Conservation (phyloP, 2,113 vertebrate genomes). For the Tricholaema leucomelas region DNA sequence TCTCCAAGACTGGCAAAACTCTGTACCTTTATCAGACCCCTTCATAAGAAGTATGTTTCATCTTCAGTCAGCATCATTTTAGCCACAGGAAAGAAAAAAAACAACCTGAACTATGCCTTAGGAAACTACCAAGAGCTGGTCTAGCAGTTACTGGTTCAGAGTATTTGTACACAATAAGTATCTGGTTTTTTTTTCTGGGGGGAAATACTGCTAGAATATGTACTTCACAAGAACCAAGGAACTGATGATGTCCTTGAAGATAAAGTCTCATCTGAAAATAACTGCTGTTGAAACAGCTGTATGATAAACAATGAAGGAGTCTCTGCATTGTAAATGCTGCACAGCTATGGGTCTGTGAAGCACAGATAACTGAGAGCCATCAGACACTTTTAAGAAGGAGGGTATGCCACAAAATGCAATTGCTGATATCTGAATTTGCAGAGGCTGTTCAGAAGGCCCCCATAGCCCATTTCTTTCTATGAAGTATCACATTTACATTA, state of each 20-base stretch:
- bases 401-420: background rate
- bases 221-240: background rate
- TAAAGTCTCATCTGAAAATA: constrained; percentile 8
- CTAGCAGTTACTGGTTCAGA: background rate
- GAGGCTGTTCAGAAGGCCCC: background rate
- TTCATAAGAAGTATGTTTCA: background rate
- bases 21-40: background rate
- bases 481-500: background rate
- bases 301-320: background rate
- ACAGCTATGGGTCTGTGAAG: background rate
- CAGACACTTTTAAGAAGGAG: background rate
- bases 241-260: background rate
- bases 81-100: background rate
- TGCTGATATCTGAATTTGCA: background rate
- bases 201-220: background rate
- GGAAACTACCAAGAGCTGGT: background rate
- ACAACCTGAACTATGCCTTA: background rate
- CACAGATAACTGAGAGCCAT: background rate
- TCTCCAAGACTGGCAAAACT: background rate
- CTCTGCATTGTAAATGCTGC: background rate
- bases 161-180: constrained; percentile 5
- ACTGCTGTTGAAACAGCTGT: background rate
- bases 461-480: background rate
- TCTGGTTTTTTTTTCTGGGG: too few relatives aligned
- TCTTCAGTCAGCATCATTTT: background rate